Percentiles rank a stretch among this genome's conserved stretches.
phyloP scores from a whole-genome alignment of 1,140 invertebrate genomes.

The Leguminivora glycinivorella region DNA sequence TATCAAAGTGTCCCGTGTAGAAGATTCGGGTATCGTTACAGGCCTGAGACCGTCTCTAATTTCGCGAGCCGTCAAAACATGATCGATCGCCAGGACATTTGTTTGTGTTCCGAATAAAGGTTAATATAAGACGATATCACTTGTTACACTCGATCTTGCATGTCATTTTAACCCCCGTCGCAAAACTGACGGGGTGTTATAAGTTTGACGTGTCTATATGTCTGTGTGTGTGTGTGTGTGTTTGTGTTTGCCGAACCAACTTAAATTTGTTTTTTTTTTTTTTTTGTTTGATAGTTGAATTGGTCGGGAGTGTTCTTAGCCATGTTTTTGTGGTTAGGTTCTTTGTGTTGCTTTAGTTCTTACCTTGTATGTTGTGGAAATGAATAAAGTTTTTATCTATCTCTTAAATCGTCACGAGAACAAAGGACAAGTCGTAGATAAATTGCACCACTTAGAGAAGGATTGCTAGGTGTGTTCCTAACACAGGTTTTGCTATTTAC shows the following conservation, averaged over 20 bases:
- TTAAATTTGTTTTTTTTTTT: too few relatives aligned
- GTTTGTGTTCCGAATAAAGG: conserved; percentile 2
- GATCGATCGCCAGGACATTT: conserved; percentile 19
- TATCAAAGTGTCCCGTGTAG: conserved; percentile 17
- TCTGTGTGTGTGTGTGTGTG: too few relatives aligned
- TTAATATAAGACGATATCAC: neutral
- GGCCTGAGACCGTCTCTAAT: conserved; percentile 18
- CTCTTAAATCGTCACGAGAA: neutral
- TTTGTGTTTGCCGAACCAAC: too few relatives aligned
- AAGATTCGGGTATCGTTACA: neutral
- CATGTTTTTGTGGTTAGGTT: too few relatives aligned
- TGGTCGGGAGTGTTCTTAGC: too few relatives aligned
- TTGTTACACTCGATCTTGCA: neutral
- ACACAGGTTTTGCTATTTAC: neutral
- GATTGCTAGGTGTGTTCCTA: neutral
- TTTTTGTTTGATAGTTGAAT: too few relatives aligned
- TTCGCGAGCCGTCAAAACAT: conserved; percentile 17
- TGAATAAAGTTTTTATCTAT: too few relatives aligned
- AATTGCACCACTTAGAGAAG: neutral
- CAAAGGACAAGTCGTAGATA: neutral
- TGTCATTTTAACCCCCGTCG: too few relatives aligned
- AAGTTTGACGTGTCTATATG: too few relatives aligned
- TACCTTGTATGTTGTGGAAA: too few relatives aligned
- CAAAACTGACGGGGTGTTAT: too few relatives aligned
- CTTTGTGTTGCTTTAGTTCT: too few relatives aligned